Conservation (phyloP, 1,140 invertebrate genomes). For the Sesamia nonagrioides region DNA sequence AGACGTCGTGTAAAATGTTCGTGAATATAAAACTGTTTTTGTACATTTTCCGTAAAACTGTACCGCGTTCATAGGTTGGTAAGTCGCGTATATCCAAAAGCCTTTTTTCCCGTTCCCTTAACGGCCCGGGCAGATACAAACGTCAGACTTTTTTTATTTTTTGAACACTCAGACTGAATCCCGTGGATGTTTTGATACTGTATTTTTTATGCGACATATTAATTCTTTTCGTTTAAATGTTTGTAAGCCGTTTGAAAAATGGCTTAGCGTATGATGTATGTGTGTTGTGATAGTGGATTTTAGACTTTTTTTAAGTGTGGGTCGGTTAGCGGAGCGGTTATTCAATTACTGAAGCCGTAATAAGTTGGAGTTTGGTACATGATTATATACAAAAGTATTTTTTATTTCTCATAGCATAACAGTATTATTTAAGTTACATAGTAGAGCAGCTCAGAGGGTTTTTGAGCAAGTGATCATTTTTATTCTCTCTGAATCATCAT, state of each 20-base stretch:
- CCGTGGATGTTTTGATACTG: constrained; percentile 12
- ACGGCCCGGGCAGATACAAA: constrained; percentile 20
- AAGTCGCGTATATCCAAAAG: constrained; percentile 5
- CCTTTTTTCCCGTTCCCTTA: constrained; percentile 27
- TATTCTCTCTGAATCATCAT: too few relatives aligned
- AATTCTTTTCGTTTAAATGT: constrained; percentile 14
- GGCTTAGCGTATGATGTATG: background rate
- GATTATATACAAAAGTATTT: background rate
- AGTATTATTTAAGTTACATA: too few relatives aligned
- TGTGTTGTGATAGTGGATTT: background rate
- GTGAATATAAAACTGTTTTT: constrained; percentile 14
- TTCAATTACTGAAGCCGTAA: constrained; percentile 12
- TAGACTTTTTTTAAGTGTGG: background rate
- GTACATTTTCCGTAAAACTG: constrained; percentile 7
- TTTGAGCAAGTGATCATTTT: too few relatives aligned
- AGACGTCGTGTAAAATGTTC: constrained; percentile 11
- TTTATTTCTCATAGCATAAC: too few relatives aligned
- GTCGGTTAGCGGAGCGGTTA: background rate
- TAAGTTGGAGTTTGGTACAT: background rate
- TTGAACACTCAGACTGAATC: constrained; percentile 20
- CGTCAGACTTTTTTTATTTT: constrained; percentile 12
- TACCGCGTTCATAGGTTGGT: background rate
- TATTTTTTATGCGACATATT: constrained; percentile 14
- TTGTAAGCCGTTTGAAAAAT: constrained; percentile 28
- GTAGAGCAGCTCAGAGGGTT: too few relatives aligned